phyloP scores from a whole-genome alignment of 2,113 vertebrate genomes.

The Haemorhous mexicanus region DNA sequence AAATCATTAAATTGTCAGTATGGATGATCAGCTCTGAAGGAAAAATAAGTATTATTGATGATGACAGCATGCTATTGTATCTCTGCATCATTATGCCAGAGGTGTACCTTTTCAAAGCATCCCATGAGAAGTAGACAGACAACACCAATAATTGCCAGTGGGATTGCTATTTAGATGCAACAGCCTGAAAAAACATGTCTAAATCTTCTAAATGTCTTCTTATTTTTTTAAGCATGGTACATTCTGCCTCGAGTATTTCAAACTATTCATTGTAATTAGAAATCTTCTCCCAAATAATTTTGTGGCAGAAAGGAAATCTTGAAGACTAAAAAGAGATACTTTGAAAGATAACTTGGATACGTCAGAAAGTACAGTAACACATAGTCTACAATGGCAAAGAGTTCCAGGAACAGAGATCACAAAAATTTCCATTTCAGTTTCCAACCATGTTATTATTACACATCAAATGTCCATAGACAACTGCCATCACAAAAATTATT shows the following conservation, averaged over 20 bases:
- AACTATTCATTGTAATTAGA: background rate
- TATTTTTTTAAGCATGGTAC: background rate
- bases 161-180: background rate
- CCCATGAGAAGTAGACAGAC: conserved; percentile 11
- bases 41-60: conserved; percentile 61
- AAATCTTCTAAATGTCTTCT: background rate
- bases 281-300: background rate
- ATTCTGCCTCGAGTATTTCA: background rate
- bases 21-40: conserved; percentile 44
- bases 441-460: background rate
- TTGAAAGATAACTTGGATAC: background rate
- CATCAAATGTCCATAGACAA: background rate
- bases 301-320: background rate
- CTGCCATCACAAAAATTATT: background rate
- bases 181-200: conserved; percentile 12
- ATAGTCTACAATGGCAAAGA: background rate
- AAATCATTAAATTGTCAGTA: conserved; percentile 61
- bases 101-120: conserved; percentile 15
- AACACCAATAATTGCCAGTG: conserved; percentile 37
- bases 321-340: background rate
- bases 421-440: background rate
- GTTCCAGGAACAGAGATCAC: background rate
- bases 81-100: conserved; percentile 16
- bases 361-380: background rate
- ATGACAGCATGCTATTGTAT: conserved; percentile 29